Evolutionary conservation across 2,113 vertebrate species (phyloP), one percentile per base, ranked within the genome.

Genomic region (Pluvianellus socialis): DNA sequence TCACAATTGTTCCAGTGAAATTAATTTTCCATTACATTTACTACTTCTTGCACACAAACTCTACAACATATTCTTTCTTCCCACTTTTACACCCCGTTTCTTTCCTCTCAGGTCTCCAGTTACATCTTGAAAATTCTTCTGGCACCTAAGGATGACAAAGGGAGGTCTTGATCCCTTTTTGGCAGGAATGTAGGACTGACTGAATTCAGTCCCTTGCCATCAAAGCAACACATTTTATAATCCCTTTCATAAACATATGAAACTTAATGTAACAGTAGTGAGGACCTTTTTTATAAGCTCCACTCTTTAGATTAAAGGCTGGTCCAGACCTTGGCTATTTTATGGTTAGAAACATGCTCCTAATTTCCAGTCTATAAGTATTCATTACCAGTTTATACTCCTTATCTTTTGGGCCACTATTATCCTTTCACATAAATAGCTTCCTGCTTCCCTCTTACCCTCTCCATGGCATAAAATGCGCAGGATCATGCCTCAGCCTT

Each of bases 171-270:
- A 96, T 96, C 91, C 76, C 79, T 77, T 68, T 91, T 92, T 63
- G 68, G 38, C 38, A 80, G 52, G 55, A 92, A 83, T 63, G 55
- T 12, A 62, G 45, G 32, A 35, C 67, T 56, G 62, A 12, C 53
- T 72, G 30, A 65, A 56, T 79, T 85, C 66, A 76, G 50, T 32
- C 32, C 32, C 23, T 80, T 81, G 68, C 79, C 76, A 89, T 95
- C 92, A 94, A 26, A 97, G 52, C 89, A 96, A 32, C 89, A 96
- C 80, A 14, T 96, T 91, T 95, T 87, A 72, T 79, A 96, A 95
- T 95, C 87, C 56, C 40, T 96, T 93, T 72, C 33, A 61, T 91
- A 95, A 92, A 96, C 91, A 68, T 33, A 53, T 23, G 33, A 87
- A 95, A 87, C 49, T 20, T 50, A 56, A 68, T 33, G 62, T 72